Evolutionary conservation across 1,140 invertebrate genomes (phyloP), one percentile per base, ranked within the genome.

Genomic region (Drosophila littoralis): DNA sequence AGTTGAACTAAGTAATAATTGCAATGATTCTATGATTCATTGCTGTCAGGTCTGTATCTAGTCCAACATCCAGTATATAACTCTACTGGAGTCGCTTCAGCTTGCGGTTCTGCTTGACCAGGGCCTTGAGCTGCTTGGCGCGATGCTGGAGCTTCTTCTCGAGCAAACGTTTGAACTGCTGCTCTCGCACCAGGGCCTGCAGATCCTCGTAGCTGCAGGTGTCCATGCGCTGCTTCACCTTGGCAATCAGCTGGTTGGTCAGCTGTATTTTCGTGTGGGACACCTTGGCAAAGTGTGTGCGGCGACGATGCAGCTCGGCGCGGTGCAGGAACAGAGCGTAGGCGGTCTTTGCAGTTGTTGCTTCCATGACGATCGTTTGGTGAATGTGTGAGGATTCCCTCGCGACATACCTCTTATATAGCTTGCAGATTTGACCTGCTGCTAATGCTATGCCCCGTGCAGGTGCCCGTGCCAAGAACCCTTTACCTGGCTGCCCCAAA

Each of bases 321-420:
- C 85, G 81, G 42, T 89, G 85, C 69, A 89, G 22, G 32, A 79
- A 90, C 28, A 89, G 50, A 17, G 85, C 85, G 67, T 89, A 89
- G 45, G 77, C 77, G 28, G 76, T 73, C 9, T 45, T 51, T 2
- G 51, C 9, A 10, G 58, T 28, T 58, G 68, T 66, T 76, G 69
- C 43, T 76, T 52, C 79, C 83, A 86, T 86, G 48, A 57, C 55
- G 61, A 59, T 17, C 55, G 43, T 13, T 63, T 7, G 67, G 7
- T 79, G 79, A 74, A 46, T 86, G 65, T 51, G 43, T 61, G 35
- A 8, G 17, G 38, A 42, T 40, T 8, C 32, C 13, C 67, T 0
- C 32, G 36, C 2, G 40, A 33, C 59, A 17, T 28, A 4, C 0
- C 17, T 43, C 32, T 65, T 64, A 22, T 75, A 75, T 65, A 71